Conservation (phyloP, 2,113 vertebrate genomes). For the Tenrec ecaudatus region DNA sequence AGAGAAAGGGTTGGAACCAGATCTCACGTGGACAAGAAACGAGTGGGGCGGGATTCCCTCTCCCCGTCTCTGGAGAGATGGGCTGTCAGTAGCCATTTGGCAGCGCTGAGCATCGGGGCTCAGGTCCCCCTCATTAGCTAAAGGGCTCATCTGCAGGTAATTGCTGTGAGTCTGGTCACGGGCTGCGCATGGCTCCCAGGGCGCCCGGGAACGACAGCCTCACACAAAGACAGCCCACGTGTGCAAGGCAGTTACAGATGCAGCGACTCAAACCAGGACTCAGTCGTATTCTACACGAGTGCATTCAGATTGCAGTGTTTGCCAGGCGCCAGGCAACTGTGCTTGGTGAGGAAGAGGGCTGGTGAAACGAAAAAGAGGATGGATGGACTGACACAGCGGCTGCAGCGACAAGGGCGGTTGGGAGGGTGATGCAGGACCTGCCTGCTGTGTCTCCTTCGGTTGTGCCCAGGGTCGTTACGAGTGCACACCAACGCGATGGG, state of each 20-base stretch:
- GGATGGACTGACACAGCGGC: too few relatives aligned
- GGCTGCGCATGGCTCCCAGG: background rate
- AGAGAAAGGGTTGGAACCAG: background rate
- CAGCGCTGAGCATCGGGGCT: background rate
- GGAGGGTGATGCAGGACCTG: too few relatives aligned
- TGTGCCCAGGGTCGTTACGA: too few relatives aligned
- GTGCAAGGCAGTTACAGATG: background rate
- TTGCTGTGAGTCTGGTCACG: background rate
- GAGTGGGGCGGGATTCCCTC: background rate
- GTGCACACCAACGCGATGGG: too few relatives aligned
- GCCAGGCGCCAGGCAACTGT: background rate
- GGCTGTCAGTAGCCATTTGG: background rate
- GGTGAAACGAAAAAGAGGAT: too few relatives aligned
- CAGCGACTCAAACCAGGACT: conserved; percentile 2
- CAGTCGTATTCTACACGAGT: background rate
- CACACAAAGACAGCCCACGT: conserved; percentile 14
- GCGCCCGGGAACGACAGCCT: background rate
- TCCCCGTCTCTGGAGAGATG: background rate
- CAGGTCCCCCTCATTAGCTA: background rate
- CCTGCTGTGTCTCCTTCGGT: too few relatives aligned
- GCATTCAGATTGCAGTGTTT: background rate
- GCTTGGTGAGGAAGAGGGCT: too few relatives aligned
- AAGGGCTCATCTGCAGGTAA: background rate
- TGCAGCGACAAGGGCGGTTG: too few relatives aligned
- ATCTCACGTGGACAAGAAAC: background rate